Evolutionary conservation across 2,113 vertebrate species (phyloP).

Genomic region (Alces alces): DNA sequence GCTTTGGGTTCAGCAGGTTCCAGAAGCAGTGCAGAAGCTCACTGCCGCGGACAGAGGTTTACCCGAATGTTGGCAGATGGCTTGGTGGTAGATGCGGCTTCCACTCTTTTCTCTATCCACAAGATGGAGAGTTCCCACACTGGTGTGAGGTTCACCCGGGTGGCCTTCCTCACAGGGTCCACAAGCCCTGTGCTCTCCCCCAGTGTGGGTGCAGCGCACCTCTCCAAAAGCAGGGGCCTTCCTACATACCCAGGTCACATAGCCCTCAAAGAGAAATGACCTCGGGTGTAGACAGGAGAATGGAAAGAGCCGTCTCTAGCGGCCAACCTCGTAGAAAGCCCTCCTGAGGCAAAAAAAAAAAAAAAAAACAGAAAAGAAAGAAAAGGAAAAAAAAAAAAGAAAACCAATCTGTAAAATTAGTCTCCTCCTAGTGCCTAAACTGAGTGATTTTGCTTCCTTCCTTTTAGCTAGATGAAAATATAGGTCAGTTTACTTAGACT

Average conservation of each 20-base stretch:
- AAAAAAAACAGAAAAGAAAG: rapidly evolving
- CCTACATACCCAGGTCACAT: neutral
- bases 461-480: conserved; percentile 7
- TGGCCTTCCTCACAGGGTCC: neutral
- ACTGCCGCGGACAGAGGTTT: conserved; percentile 46
- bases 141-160: neutral
- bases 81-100: neutral
- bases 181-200: neutral
- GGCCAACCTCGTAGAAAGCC: neutral
- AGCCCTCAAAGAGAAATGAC: neutral
- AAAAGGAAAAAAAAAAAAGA: neutral
- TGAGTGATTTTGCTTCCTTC: neutral
- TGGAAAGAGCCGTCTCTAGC: neutral
- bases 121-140: neutral
- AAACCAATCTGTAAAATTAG: neutral
- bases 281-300: neutral
- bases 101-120: neutral
- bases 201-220: neutral
- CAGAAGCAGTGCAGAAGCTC: conserved; percentile 19
- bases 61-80: neutral
- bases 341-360: neutral
- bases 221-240: neutral
- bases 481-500: neutral
- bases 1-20: conserved; percentile 67
- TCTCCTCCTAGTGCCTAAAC: neutral